Percentiles rank a stretch among this genome's conserved stretches.
Conservation (phyloP, 2,113 vertebrate genomes). For the Callopanchax toddi region DNA sequence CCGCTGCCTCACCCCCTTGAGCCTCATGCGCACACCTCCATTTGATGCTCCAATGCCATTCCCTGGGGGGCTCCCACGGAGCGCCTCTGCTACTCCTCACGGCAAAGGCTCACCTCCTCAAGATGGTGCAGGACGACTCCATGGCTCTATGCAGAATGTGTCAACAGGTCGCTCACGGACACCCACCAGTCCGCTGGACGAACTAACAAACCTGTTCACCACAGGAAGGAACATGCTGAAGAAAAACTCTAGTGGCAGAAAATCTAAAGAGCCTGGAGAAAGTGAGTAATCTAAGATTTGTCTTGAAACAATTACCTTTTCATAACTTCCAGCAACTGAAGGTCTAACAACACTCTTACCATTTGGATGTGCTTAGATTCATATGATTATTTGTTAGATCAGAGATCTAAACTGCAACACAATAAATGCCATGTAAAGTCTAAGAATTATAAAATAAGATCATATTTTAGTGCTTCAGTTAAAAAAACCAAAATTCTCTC, state of each 20-base stretch:
- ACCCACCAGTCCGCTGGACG: conserved; percentile 96
- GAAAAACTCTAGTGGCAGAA: conserved; percentile 91
- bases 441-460: too few relatives aligned
- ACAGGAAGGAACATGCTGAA: conserved; percentile 95
- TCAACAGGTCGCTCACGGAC: conserved; percentile 88
- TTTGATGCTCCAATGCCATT: conserved; percentile 88
- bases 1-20: conserved; percentile 93
- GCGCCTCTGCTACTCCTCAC: conserved; percentile 90
- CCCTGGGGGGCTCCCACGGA: conserved; percentile 87
- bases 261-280: conserved; percentile 92
- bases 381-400: too few relatives aligned
- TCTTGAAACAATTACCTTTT: background rate
- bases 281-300: conserved; percentile 82
- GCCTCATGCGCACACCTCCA: conserved; percentile 94
- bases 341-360: too few relatives aligned
- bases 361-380: too few relatives aligned
- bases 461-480: too few relatives aligned
- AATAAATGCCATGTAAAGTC: too few relatives aligned
- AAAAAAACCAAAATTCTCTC: too few relatives aligned
- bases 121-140: conserved; percentile 84
- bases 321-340: too few relatives aligned
- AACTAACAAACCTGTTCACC: conserved; percentile 96
- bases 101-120: conserved; percentile 88
- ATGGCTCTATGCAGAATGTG: conserved; percentile 86
- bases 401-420: background rate